A percentile compares a stretch with the other conserved stretches of the same genome.
phyloP scores from a whole-genome alignment of 2,113 vertebrate genomes.

The Paramormyrops kingsleyae region DNA sequence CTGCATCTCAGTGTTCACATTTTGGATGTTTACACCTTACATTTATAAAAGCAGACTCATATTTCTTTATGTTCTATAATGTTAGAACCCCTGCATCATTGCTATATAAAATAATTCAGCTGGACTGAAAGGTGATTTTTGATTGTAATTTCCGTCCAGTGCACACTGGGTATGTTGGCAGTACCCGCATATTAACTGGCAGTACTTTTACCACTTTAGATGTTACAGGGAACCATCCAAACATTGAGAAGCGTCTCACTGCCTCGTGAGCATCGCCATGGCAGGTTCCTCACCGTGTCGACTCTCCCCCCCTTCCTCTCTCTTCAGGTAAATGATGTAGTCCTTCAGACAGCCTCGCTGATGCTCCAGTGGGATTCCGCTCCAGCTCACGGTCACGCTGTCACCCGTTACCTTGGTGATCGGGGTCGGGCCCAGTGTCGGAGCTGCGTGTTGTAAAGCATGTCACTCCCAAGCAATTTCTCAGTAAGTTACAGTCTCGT shows the following conservation, averaged over 20 bases:
- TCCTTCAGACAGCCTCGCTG: slow-evolving; percentile 51
- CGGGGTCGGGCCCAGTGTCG: slow-evolving; percentile 33
- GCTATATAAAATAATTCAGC: neutral
- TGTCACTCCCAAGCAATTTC: neutral
- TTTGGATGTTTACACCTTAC: neutral
- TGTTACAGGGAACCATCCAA: neutral
- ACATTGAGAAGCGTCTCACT: neutral
- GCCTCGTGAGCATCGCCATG: neutral
- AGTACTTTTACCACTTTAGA: neutral
- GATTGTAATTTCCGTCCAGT: neutral
- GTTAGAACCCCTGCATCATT: neutral
- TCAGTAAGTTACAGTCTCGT: neutral
- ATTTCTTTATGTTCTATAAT: neutral
- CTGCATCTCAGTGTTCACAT: neutral
- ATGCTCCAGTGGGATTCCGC: slow-evolving; percentile 29
- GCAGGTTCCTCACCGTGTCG: slow-evolving; percentile 25
- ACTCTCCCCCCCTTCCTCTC: neutral
- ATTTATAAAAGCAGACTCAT: neutral
- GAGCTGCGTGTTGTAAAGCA: slow-evolving; percentile 39
- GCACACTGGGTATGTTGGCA: neutral
- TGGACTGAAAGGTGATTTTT: neutral
- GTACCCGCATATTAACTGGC: neutral
- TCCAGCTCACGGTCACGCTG: slow-evolving; percentile 45
- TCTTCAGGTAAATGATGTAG: slow-evolving; percentile 51
- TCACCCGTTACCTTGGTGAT: slow-evolving; percentile 17